phyloP scores from a whole-genome alignment of 2,113 vertebrate species.

The Telmatochromis brichardi region DNA sequence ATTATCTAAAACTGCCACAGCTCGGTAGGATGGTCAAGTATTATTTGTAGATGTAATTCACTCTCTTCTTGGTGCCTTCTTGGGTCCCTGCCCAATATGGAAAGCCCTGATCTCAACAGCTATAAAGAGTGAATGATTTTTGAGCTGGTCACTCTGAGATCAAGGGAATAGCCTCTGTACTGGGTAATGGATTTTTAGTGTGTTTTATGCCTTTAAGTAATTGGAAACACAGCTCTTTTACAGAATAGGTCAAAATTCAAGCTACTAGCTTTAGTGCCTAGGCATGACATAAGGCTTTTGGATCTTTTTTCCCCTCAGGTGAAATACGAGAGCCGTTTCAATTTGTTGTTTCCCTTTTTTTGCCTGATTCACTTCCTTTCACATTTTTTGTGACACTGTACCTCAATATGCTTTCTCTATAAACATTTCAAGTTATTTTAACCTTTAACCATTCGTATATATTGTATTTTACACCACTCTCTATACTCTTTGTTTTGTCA shows the following conservation, averaged over 20 bases:
- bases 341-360: not conserved
- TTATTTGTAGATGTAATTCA: not conserved
- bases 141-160: not conserved
- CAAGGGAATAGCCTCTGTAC: not conserved
- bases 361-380: not conserved
- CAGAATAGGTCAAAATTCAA: not conserved
- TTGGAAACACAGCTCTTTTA: conserved; percentile 7
- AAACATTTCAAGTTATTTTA: not conserved
- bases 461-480: not conserved
- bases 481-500: not conserved
- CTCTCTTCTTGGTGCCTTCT: not conserved
- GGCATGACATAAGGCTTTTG: not conserved
- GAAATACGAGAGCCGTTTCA: not conserved
- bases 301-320: not conserved
- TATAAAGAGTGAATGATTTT: not conserved
- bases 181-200: not conserved
- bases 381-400: not conserved
- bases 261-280: not conserved
- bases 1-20: not conserved
- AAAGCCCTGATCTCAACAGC: conserved; percentile 2
- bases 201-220: conserved; percentile 48
- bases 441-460: not conserved
- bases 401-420: not conserved
- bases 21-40: not conserved
- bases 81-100: not conserved